A percentile compares a stretch with the other conserved stretches of the same genome.
These are phyloP conservation scores for Orius insidiosus DNA, from an alignment of 1,140 invertebrate species.

Conservation along the genomic window DNA sequence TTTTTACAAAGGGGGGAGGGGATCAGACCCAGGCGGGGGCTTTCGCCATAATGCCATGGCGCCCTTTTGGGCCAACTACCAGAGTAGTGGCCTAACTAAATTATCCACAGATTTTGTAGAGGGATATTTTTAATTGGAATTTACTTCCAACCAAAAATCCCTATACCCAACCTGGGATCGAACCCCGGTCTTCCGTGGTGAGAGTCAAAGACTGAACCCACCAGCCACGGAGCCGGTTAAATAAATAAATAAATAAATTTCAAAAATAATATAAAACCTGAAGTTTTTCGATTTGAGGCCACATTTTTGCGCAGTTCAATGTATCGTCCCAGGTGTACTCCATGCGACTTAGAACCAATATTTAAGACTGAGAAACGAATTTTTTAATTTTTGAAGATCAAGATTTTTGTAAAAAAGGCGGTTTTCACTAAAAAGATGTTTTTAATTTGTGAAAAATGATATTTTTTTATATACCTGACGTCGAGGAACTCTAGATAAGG, in stretches of 20 bases:
- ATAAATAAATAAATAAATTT: conserved; percentile 9
- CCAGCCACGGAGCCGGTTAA: too few species aligned
- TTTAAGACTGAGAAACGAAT: conserved; percentile 42
- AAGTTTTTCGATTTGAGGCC: conserved; percentile 51
- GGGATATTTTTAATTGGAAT: too few species aligned
- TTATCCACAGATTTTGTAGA: too few species aligned
- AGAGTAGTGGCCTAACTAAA: too few species aligned
- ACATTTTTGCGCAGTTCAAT: conserved; percentile 45
- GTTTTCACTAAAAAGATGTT: conserved; percentile 45
- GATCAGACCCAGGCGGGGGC: too few species aligned
- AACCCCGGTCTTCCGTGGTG: too few species aligned
- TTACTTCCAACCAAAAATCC: too few species aligned
- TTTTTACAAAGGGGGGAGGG: too few species aligned
- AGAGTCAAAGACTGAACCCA: too few species aligned
- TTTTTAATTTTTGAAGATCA: conserved; percentile 32
- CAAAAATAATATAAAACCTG: conserved; percentile 25
- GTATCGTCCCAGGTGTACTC: conserved; percentile 57
- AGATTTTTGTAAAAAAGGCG: conserved; percentile 36
- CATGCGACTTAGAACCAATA: conserved; percentile 51
- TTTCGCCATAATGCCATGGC: too few species aligned
- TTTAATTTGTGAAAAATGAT: conserved; percentile 7
- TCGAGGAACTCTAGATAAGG: conserved; percentile 46
- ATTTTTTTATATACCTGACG: conserved; percentile 42
- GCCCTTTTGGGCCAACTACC: too few species aligned
- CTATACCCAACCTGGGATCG: too few species aligned